These are phyloP conservation scores for Drosophila watanabei DNA, from an alignment of 1,140 invertebrate genomes.

Conservation along the genomic window DNA sequence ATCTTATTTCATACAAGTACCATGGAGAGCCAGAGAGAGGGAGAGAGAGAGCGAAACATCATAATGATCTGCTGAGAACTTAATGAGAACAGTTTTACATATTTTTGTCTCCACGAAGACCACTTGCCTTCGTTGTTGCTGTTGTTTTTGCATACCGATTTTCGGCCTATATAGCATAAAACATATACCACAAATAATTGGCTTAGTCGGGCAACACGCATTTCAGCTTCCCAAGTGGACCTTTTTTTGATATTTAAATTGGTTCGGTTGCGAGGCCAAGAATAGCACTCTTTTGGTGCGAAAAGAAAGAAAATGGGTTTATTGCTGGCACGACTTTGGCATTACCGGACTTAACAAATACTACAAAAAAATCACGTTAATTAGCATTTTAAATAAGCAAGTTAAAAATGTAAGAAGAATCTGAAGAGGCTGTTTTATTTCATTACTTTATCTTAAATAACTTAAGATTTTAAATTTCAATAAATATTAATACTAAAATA, in stretches of 20 bases:
- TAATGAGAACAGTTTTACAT: constrained; percentile 56
- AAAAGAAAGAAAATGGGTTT: background rate
- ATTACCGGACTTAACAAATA: no score
- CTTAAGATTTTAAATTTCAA: no score
- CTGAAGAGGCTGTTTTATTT: background rate
- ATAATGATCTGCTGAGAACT: constrained; percentile 42
- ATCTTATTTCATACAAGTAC: constrained; percentile 31
- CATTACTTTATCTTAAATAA: no score
- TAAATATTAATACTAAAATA: no score
- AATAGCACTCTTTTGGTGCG: constrained; percentile 8
- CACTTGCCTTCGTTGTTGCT: background rate
- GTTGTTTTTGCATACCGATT: constrained; percentile 33
- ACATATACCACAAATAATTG: constrained; percentile 19
- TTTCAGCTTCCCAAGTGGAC: constrained; percentile 7
- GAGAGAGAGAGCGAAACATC: constrained; percentile 15
- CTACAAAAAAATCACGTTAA: background rate
- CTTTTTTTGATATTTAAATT: constrained; percentile 11
- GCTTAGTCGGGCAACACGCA: constrained; percentile 9
- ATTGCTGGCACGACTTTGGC: constrained; percentile 1
- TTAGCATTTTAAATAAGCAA: background rate
- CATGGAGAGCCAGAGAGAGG: background rate
- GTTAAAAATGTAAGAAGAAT: background rate
- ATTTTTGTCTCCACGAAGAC: constrained; percentile 29
- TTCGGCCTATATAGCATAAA: constrained; percentile 26
- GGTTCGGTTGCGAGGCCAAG: constrained; percentile 14